Evolutionary conservation across 2,797 vertebrate species (phyloP).

Genomic region (Enteromius fasciolatus): DNA sequence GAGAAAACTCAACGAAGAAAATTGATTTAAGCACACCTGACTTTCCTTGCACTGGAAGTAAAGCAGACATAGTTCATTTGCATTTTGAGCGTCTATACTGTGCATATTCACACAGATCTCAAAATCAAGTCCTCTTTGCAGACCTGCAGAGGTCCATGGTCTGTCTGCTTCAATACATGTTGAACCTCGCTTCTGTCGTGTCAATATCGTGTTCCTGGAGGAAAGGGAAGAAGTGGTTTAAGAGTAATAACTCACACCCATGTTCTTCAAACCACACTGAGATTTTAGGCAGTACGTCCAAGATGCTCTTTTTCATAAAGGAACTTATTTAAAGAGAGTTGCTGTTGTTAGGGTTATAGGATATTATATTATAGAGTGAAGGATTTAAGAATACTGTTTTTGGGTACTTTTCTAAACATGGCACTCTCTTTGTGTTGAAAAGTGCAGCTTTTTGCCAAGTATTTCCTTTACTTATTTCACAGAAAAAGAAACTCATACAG

Average conservation of each 20-base stretch:
- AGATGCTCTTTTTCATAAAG: neutral
- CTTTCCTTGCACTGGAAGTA: neutral
- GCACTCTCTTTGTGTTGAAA: neutral
- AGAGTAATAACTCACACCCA: neutral
- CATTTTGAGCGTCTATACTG: neutral
- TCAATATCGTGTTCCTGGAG: constrained; percentile 86
- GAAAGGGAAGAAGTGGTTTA: neutral
- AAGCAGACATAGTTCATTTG: neutral
- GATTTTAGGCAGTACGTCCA: neutral
- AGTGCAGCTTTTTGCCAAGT: neutral
- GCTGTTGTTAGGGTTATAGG: too few relatives aligned
- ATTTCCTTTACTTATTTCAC: too few relatives aligned
- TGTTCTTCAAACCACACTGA: neutral
- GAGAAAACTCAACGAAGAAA: neutral
- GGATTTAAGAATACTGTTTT: neutral
- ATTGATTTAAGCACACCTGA: neutral
- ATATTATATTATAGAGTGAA: neutral
- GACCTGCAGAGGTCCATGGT: neutral
- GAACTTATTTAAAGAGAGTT: neutral
- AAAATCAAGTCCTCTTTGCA: too few relatives aligned
- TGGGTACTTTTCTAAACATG: neutral
- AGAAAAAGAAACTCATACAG: neutral
- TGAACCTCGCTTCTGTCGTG: constrained; percentile 78
- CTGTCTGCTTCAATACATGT: constrained; percentile 24
- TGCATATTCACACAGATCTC: neutral